Evolutionary conservation across 2,113 vertebrate species (phyloP).

Genomic region (Platysteira castanea): DNA sequence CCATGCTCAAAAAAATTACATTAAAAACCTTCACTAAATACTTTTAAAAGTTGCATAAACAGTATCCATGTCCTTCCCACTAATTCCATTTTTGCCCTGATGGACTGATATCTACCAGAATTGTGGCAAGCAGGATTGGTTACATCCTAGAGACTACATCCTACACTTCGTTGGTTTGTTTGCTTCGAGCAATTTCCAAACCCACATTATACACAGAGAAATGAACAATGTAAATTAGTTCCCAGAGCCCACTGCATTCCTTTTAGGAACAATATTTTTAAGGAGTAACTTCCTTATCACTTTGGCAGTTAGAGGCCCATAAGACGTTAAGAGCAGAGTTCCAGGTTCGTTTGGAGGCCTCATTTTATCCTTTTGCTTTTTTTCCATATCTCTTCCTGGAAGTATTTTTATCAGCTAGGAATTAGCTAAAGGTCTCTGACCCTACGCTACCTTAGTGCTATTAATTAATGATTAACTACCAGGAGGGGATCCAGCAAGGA

Average conservation of each 20-base stretch:
- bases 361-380: background rate
- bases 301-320: background rate
- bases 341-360: background rate
- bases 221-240: background rate
- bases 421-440: background rate
- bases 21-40: background rate
- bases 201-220: background rate
- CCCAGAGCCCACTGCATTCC: background rate
- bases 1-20: background rate
- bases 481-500: background rate
- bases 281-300: background rate
- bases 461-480: background rate
- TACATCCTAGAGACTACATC: background rate
- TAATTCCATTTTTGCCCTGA: background rate
- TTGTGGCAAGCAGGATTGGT: background rate
- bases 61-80: background rate
- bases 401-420: background rate
- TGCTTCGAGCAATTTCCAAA: background rate
- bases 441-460: background rate
- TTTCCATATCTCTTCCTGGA: background rate
- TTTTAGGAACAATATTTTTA: background rate
- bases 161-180: background rate
- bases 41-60: background rate
- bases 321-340: background rate
- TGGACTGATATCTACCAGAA: background rate